phyloP scores from a whole-genome alignment of 1,140 invertebrate species.

The Lasioglossum albipes region DNA sequence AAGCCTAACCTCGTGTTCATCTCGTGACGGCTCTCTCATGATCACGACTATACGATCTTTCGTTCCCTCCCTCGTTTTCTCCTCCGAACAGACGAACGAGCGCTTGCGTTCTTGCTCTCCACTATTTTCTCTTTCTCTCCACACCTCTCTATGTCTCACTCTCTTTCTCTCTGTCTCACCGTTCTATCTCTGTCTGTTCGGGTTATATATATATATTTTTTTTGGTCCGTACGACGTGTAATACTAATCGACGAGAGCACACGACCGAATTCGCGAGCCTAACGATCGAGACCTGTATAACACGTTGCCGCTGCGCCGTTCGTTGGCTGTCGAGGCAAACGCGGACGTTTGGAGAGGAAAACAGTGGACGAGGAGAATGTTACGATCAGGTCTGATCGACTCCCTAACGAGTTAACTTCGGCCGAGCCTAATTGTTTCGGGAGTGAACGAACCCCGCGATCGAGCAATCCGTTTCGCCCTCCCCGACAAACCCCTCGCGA shows the following conservation, averaged over 20 bases:
- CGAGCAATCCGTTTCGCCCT: background rate
- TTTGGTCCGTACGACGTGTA: background rate
- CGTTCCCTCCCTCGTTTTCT: conserved; percentile 25
- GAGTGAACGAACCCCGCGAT: background rate
- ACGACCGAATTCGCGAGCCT: background rate
- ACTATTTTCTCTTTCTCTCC: background rate
- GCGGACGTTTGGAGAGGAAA: conserved; percentile 36
- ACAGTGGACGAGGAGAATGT: conserved; percentile 47
- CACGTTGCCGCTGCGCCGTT: background rate
- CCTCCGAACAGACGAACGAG: conserved; percentile 33
- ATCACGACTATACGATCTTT: conserved; percentile 14
- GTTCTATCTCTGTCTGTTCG: background rate
- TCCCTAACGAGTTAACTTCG: background rate
- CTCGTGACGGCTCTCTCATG: background rate
- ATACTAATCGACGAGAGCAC: too few relatives aligned
- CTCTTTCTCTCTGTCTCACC: background rate
- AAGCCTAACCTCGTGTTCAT: background rate
- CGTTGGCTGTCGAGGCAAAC: conserved; percentile 4
- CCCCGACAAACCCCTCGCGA: background rate
- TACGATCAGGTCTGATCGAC: conserved; percentile 25
- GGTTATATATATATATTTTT: background rate
- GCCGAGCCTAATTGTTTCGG: background rate
- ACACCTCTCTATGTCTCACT: background rate
- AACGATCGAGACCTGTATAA: background rate
- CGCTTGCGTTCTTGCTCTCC: conserved; percentile 42